These are phyloP conservation scores for Macropis europaea DNA, from an alignment of 2,888 invertebrate genomes.

Conservation along the genomic window DNA sequence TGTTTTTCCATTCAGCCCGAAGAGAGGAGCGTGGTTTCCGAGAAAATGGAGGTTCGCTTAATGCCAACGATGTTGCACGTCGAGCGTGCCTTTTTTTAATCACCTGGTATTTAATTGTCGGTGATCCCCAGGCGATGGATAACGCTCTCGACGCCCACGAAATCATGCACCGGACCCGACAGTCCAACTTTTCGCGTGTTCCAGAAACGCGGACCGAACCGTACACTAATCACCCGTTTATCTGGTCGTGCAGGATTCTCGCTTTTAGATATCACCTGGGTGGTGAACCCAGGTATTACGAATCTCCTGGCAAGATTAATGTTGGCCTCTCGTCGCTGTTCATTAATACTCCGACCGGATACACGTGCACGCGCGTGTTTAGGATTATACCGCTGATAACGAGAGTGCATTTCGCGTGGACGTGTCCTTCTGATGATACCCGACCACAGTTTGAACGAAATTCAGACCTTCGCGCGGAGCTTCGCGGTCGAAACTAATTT, in stretches of 20 bases:
- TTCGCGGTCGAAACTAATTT: too few relatives aligned
- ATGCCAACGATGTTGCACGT: constrained; percentile 33
- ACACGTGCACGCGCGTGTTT: constrained; percentile 36
- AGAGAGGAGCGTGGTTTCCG: constrained; percentile 1
- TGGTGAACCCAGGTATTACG: constrained; percentile 49
- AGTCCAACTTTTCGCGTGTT: constrained; percentile 23
- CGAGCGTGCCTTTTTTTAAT: not conserved
- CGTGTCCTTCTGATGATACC: constrained; percentile 30
- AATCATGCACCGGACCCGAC: not conserved
- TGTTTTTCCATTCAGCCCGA: not conserved
- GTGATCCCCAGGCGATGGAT: not conserved
- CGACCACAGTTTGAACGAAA: constrained; percentile 41
- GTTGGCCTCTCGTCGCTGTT: constrained; percentile 35
- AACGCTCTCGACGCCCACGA: constrained; percentile 44
- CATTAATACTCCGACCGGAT: constrained; percentile 51
- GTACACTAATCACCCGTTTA: constrained; percentile 54
- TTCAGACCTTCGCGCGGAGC: constrained; percentile 19
- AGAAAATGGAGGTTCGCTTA: constrained; percentile 27
- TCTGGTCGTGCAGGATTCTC: constrained; percentile 51
- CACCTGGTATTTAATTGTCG: constrained; percentile 29
- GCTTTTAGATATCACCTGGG: constrained; percentile 56
- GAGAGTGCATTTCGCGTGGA: constrained; percentile 53
- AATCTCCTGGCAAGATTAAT: constrained; percentile 58
- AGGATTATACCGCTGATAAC: constrained; percentile 61
- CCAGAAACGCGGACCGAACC: constrained; percentile 35